Percentiles rank a stretch among this genome's conserved stretches.
phyloP scores from a whole-genome alignment of 2,888 invertebrate genomes.

The Lymantria monacha region DNA sequence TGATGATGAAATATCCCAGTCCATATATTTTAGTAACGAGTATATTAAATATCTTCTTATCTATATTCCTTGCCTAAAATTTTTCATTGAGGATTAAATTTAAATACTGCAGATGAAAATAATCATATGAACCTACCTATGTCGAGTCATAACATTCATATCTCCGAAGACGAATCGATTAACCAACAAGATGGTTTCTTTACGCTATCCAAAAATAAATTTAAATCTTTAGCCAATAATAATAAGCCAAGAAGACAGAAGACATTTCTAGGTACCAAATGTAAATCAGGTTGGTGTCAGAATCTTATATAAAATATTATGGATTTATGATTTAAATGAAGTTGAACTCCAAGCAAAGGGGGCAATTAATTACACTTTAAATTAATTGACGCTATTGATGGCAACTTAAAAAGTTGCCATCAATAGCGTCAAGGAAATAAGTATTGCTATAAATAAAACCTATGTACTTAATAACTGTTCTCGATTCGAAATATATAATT shows the following conservation, averaged over 20 bases:
- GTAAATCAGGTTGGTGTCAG: constrained; percentile 58
- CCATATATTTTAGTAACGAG: no score
- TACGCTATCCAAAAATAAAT: constrained; percentile 36
- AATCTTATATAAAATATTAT: not conserved
- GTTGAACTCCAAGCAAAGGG: no score
- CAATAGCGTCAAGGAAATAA: no score
- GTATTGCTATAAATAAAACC: no score
- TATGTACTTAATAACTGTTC: no score
- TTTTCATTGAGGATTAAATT: constrained; percentile 48
- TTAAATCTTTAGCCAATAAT: constrained; percentile 15
- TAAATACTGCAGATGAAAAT: constrained; percentile 51
- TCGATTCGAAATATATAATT: no score
- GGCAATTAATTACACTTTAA: no score
- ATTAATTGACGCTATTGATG: no score
- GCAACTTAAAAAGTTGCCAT: no score
- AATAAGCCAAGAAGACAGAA: constrained; percentile 31
- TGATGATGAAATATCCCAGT: no score
- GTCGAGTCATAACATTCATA: constrained; percentile 20
- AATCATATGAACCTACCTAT: constrained; percentile 41
- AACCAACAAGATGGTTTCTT: constrained; percentile 34
- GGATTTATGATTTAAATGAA: no score
- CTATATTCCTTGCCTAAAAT: not conserved
- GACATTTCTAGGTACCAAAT: constrained; percentile 60
- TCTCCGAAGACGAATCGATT: constrained; percentile 9
- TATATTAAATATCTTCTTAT: no score